These are phyloP conservation scores for Cephus runcator DNA, from an alignment of 2,888 invertebrate species.

Conservation along the genomic window DNA sequence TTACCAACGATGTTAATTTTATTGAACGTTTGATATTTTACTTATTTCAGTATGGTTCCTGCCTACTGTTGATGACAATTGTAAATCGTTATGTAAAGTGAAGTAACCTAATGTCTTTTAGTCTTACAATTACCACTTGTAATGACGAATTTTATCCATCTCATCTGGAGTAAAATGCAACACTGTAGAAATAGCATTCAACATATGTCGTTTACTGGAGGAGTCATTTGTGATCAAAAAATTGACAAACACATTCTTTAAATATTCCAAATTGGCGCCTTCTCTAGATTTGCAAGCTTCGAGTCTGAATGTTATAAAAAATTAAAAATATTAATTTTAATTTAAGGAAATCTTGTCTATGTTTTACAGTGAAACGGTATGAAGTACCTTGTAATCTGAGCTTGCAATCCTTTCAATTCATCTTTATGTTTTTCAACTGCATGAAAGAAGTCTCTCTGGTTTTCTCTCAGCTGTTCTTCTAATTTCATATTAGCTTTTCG, in stretches of 20 bases:
- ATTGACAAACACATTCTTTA: constrained; percentile 90
- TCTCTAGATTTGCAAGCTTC: constrained; percentile 82
- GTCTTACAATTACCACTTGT: constrained; percentile 25
- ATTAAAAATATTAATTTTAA: constrained; percentile 14
- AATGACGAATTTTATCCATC: constrained; percentile 66
- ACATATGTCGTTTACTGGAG: constrained; percentile 81
- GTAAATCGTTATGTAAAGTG: background rate
- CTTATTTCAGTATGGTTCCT: background rate
- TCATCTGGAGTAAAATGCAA: constrained; percentile 83
- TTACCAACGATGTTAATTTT: background rate
- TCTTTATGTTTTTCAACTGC: constrained; percentile 54
- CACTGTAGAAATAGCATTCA: constrained; percentile 89
- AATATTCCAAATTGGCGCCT: constrained; percentile 88
- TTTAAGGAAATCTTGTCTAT: constrained; percentile 1
- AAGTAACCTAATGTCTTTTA: background rate
- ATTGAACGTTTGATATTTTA: background rate
- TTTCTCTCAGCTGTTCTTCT: constrained; percentile 60
- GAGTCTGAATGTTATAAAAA: constrained; percentile 66
- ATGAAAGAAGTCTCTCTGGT: constrained; percentile 56
- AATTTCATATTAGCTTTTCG: constrained; percentile 77
- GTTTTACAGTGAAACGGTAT: background rate
- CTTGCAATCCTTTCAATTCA: constrained; percentile 50
- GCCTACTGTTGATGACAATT: background rate
- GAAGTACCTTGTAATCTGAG: constrained; percentile 59
- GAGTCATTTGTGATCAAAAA: constrained; percentile 79